Evolutionary conservation across 1,140 invertebrate species (phyloP).

Genomic region (Drosophila azteca): DNA sequence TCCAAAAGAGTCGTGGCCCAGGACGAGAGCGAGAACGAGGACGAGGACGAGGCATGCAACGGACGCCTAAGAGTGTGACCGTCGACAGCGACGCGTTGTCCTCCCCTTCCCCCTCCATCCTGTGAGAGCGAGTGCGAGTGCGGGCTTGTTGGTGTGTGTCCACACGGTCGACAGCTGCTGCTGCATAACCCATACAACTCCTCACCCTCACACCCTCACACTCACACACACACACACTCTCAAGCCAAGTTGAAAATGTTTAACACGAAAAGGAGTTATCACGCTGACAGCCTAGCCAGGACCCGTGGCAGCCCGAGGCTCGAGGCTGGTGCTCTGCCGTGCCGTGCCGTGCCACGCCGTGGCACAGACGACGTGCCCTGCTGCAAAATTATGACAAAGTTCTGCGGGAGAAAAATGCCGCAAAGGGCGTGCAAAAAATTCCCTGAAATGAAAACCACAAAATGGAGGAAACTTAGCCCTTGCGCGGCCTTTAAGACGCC

Average conservation of each 20-base stretch:
- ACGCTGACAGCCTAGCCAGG: conserved; percentile 66
- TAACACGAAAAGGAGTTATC: conserved; percentile 81
- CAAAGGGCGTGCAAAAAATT: conserved; percentile 29
- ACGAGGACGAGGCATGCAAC: conserved; percentile 42
- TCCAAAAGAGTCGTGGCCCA: conserved; percentile 63
- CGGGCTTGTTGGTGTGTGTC: conserved; percentile 38
- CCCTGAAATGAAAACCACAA: conserved; percentile 34
- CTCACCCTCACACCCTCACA: conserved; percentile 33
- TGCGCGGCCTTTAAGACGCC: conserved; percentile 23
- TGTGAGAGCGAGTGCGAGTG: conserved; percentile 28
- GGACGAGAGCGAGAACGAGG: conserved; percentile 13
- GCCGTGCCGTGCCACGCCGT: background rate
- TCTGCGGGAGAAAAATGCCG: conserved; percentile 65
- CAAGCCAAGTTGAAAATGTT: conserved; percentile 74
- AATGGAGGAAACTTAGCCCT: conserved; percentile 6
- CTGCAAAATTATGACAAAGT: conserved; percentile 74
- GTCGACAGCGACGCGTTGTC: conserved; percentile 26
- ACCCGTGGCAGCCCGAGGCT: conserved; percentile 21
- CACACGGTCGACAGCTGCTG: conserved; percentile 66
- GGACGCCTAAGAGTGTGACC: conserved; percentile 70
- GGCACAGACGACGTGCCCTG: conserved; percentile 48
- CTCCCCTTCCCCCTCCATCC: no score
- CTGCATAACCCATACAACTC: conserved; percentile 66
- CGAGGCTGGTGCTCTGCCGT: background rate
- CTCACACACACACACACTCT: conserved; percentile 31